A percentile compares a stretch with the other conserved stretches of the same genome.
Evolutionary conservation across 2,113 vertebrate species (phyloP).

Genomic region (Mustelus asterias): DNA sequence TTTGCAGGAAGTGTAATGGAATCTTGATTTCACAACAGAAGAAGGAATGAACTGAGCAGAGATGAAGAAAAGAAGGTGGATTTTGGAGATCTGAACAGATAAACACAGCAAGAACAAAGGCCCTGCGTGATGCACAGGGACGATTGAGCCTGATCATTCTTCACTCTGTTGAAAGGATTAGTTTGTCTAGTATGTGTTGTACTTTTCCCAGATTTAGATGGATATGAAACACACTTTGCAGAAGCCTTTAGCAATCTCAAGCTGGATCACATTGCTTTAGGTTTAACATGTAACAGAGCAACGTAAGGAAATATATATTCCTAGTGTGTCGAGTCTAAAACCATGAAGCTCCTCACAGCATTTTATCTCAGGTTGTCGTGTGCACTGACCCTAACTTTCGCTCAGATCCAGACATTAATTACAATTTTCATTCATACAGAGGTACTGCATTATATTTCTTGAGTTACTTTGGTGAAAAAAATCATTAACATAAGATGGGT

Average conservation of each 20-base stretch:
- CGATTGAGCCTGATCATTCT: neutral
- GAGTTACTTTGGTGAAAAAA: neutral
- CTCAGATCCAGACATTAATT: neutral
- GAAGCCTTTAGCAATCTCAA: neutral
- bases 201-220: neutral
- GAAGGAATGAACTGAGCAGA: neutral
- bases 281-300: neutral
- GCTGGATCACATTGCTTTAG: neutral
- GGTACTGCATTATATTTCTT: neutral
- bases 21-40: neutral
- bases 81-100: neutral
- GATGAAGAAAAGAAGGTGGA: neutral
- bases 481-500: neutral
- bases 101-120: neutral
- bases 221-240: neutral
- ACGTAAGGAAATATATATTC: neutral
- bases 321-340: neutral
- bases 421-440: neutral
- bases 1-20: neutral
- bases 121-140: neutral
- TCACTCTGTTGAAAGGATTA: neutral
- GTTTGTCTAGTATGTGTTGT: neutral
- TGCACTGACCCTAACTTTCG: neutral
- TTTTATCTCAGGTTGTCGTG: neutral
- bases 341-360: neutral